Conservation (phyloP, 2,797 vertebrate species). For the Pipistrellus nathusii region DNA sequence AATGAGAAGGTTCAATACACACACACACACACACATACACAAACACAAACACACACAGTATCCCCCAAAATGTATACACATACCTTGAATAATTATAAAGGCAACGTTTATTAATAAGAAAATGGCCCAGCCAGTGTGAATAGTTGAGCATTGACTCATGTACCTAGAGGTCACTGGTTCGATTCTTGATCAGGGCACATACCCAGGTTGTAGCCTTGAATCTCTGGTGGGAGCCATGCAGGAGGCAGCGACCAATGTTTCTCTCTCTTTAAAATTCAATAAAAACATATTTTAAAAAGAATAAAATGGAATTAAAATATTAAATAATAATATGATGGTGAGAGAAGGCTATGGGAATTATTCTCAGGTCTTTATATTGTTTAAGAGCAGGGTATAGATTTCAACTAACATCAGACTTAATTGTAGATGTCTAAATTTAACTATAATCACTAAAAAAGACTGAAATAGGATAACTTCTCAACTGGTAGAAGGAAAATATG, state of each 20-base stretch:
- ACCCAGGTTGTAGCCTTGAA: no score
- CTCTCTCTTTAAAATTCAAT: no score
- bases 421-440: background rate
- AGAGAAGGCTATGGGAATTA: background rate
- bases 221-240: no score
- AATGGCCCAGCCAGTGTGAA: no score
- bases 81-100: no score
- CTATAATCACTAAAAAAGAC: background rate
- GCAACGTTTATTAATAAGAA: no score
- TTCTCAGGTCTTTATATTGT: background rate
- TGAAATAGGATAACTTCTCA: constrained; percentile 28
- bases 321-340: background rate
- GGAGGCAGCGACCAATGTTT: no score
- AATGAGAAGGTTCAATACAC: background rate
- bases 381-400: background rate
- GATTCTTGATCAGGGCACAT: no score
- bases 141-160: no score
- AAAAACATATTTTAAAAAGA: background rate
- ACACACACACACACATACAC: background rate
- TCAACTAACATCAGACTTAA: background rate
- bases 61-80: no score
- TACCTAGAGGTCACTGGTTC: no score
- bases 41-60: no score
- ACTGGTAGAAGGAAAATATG: background rate
- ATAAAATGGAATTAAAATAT: background rate